Percentiles rank a stretch among this genome's conserved stretches.
phyloP scores from a whole-genome alignment of 1,140 invertebrate genomes.

The Drosophila repleta region DNA sequence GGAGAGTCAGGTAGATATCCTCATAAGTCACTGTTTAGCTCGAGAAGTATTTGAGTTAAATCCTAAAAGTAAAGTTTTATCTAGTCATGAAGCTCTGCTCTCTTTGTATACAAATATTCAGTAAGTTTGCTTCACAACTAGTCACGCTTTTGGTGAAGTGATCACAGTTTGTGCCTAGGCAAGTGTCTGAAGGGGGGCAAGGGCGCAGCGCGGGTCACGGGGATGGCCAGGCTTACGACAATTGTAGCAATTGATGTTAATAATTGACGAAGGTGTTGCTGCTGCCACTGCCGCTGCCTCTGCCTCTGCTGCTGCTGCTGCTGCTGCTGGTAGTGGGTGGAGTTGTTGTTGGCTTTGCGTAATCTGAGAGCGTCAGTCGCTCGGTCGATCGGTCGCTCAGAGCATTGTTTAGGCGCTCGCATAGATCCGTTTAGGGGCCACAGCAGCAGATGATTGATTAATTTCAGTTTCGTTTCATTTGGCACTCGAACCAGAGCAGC shows the following conservation, averaged over 20 bases:
- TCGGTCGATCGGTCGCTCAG: background rate
- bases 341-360: slow-evolving; percentile 63
- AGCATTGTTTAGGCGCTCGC: slow-evolving; percentile 55
- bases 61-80: no score
- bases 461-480: slow-evolving; percentile 82
- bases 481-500: slow-evolving; percentile 55
- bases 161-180: slow-evolving; percentile 25
- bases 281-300: slow-evolving; percentile 35
- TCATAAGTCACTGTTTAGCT: no score
- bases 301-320: slow-evolving; percentile 39
- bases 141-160: background rate
- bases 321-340: slow-evolving; percentile 20
- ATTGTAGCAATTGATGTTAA: slow-evolving; percentile 83
- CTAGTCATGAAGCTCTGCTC: no score
- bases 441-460: slow-evolving; percentile 79
- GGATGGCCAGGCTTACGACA: slow-evolving; percentile 70
- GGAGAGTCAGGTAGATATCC: no score
- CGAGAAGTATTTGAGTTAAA: no score
- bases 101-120: no score
- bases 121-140: no score
- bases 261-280: slow-evolving; percentile 79
- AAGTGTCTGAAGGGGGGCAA: background rate
- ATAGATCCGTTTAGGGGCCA: slow-evolving; percentile 71
- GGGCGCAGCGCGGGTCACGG: slow-evolving; percentile 1
- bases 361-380: slow-evolving; percentile 52